These are phyloP conservation scores for Daphoenositta chrysoptera DNA, from an alignment of 2,113 vertebrate species.

Conservation along the genomic window DNA sequence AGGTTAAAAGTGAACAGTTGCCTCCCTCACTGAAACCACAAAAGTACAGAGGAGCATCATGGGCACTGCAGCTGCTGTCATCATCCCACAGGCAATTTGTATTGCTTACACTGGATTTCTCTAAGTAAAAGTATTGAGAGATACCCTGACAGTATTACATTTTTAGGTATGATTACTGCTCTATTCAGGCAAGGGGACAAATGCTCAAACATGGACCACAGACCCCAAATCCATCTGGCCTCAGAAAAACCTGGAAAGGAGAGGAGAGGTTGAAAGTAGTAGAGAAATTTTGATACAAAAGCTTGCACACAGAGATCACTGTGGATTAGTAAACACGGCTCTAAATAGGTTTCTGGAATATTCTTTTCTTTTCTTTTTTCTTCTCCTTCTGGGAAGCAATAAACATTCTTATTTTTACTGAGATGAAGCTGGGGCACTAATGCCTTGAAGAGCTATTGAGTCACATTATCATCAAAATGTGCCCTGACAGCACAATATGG, in stretches of 20 bases:
- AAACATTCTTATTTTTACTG: not conserved
- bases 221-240: not conserved
- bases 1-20: not conserved
- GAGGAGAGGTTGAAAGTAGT: not conserved
- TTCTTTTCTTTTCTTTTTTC: not conserved
- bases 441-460: slow-evolving; percentile 2
- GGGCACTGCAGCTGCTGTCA: not conserved
- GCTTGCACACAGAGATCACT: not conserved
- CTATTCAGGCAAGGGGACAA: not conserved
- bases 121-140: not conserved
- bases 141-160: not conserved
- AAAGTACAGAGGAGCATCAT: not conserved
- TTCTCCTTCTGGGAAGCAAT: not conserved
- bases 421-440: not conserved
- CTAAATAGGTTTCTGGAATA: not conserved
- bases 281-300: not conserved
- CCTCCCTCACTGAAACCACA: not conserved
- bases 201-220: not conserved
- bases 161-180: not conserved
- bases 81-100: not conserved
- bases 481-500: not conserved
- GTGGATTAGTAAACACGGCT: not conserved
- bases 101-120: not conserved
- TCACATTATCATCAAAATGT: not conserved
- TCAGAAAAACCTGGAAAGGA: not conserved